Percentiles rank a stretch among this genome's conserved stretches.
Evolutionary conservation across 2,113 vertebrate species (phyloP).

Genomic region (Dendropsophus ebraccatus): DNA sequence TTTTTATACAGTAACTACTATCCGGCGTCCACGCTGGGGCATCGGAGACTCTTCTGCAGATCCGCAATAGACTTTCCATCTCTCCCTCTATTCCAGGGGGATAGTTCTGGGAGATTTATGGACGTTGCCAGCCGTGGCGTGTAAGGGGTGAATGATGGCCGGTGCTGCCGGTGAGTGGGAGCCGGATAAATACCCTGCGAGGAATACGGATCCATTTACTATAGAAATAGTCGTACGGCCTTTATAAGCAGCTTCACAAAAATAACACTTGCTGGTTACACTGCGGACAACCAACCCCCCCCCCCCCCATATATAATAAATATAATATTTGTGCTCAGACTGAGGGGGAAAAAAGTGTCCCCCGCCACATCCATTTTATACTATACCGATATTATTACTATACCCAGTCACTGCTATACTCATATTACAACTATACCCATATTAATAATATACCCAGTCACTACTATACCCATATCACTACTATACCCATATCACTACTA

Average conservation of each 20-base stretch:
- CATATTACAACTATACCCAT: no score
- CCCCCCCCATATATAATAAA: no score
- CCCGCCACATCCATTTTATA: no score
- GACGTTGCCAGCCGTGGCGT: neutral
- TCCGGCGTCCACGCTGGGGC: neutral
- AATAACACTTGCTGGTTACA: neutral
- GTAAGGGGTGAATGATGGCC: neutral
- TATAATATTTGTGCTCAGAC: no score
- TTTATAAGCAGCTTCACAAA: neutral
- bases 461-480: no score
- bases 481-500: no score
- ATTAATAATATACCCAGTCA: no score
- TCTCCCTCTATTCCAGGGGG: neutral
- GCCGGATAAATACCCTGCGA: neutral
- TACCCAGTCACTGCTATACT: no score
- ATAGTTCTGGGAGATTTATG: neutral
- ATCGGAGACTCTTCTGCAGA: neutral
- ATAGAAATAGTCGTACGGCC: no score
- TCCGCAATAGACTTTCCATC: neutral
- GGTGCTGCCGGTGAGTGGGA: fast-evolving
- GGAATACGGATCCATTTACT: neutral
- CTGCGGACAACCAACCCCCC: no score
- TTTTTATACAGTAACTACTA: neutral
- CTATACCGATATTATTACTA: no score
- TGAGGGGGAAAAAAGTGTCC: no score